phyloP scores from a whole-genome alignment of 2,113 vertebrate species.

The Grammomys dolichurus region DNA sequence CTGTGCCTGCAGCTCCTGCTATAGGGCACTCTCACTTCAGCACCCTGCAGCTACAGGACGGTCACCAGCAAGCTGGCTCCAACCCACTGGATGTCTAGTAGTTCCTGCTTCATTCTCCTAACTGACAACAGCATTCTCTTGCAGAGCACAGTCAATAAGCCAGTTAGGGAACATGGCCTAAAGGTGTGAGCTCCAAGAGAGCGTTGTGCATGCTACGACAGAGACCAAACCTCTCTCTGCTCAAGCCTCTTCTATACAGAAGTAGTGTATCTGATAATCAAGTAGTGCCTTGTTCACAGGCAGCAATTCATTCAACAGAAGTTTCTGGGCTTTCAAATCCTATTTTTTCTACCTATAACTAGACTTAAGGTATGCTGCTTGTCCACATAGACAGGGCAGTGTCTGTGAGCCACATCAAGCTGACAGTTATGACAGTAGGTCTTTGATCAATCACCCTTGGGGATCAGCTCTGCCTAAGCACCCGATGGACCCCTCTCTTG shows the following conservation, averaged over 20 bases:
- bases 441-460: accelerated
- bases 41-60: accelerated
- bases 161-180: not conserved
- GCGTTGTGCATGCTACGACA: not conserved
- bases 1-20: not conserved
- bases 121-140: not conserved
- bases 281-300: not conserved
- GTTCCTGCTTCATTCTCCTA: not conserved
- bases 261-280: not conserved
- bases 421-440: not conserved
- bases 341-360: slow-evolving; percentile 2
- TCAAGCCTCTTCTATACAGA: not conserved
- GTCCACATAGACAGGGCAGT: not conserved
- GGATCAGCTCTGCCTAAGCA: not conserved
- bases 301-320: not conserved
- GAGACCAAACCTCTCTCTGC: not conserved
- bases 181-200: slow-evolving; percentile 22
- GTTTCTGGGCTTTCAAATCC: not conserved
- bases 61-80: not conserved
- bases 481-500: not conserved
- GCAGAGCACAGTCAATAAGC: not conserved
- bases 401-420: accelerated
- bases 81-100: not conserved
- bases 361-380: not conserved
- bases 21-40: not conserved